Evolutionary conservation across 2,113 vertebrate genomes (phyloP).

Genomic region (Zingel zingel): DNA sequence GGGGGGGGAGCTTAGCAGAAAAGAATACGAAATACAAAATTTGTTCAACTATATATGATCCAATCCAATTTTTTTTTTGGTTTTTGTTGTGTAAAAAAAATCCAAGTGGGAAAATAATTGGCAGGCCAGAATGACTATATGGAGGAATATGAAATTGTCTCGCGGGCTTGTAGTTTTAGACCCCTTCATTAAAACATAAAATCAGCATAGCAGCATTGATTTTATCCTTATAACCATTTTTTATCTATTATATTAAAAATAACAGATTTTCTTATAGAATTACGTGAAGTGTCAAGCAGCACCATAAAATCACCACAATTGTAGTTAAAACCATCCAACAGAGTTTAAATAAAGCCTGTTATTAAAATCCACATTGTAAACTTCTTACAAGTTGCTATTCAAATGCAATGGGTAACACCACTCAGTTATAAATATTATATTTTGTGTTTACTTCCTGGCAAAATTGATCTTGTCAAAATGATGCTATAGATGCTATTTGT

Average conservation of each 20-base stretch:
- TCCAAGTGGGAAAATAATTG: background rate
- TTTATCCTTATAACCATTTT: background rate
- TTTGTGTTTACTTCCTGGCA: background rate
- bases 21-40: background rate
- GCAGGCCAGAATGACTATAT: no score
- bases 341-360: background rate
- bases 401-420: background rate
- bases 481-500: background rate
- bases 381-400: background rate
- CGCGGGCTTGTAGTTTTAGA: background rate
- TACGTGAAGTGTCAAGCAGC: background rate
- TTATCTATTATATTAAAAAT: background rate
- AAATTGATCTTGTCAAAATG: background rate
- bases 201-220: background rate
- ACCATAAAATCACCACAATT: background rate
- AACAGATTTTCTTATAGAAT: background rate
- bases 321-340: background rate
- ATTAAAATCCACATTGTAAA: background rate
- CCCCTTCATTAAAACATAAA: background rate
- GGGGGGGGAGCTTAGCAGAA: no score
- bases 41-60: background rate
- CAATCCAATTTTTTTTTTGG: no score
- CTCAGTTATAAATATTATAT: background rate
- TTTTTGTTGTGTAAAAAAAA: background rate
- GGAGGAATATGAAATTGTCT: background rate